Percentiles rank a stretch among this genome's conserved stretches.
Evolutionary conservation across 1,140 invertebrate genomes (phyloP).

Genomic region (Ceratina calcarata): DNA sequence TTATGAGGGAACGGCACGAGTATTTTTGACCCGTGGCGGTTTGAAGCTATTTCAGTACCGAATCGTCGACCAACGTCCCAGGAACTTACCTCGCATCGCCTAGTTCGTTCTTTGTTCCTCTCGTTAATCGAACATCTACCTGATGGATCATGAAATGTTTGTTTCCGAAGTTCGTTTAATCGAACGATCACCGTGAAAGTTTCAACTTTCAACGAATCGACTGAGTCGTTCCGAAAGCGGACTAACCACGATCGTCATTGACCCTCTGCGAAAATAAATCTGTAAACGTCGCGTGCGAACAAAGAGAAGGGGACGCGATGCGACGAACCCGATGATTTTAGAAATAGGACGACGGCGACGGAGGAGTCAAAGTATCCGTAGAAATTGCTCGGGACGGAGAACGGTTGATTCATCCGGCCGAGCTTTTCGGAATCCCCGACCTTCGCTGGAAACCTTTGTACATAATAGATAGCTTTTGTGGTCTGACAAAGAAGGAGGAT

Average conservation of each 20-base stretch:
- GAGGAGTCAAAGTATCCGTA: slow-evolving; percentile 5
- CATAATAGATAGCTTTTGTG: no score
- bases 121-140: neutral
- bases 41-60: slow-evolving; percentile 62
- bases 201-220: no score
- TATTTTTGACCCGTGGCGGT: slow-evolving; percentile 61
- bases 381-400: neutral
- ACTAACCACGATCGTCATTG: slow-evolving; percentile 23
- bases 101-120: neutral
- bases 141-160: no score
- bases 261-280: slow-evolving; percentile 31
- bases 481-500: neutral
- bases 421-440: neutral
- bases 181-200: no score
- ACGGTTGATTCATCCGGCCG: neutral
- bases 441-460: neutral
- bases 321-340: neutral
- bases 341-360: neutral
- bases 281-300: neutral
- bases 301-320: slow-evolving; percentile 7
- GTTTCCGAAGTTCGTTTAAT: no score
- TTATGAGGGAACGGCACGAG: slow-evolving; percentile 44
- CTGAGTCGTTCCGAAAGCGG: no score
- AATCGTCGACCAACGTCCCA: slow-evolving; percentile 44
- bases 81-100: neutral